Evolutionary conservation across 2,113 vertebrate genomes (phyloP).

Genomic region (Pseudolaguvia tuberculata): DNA sequence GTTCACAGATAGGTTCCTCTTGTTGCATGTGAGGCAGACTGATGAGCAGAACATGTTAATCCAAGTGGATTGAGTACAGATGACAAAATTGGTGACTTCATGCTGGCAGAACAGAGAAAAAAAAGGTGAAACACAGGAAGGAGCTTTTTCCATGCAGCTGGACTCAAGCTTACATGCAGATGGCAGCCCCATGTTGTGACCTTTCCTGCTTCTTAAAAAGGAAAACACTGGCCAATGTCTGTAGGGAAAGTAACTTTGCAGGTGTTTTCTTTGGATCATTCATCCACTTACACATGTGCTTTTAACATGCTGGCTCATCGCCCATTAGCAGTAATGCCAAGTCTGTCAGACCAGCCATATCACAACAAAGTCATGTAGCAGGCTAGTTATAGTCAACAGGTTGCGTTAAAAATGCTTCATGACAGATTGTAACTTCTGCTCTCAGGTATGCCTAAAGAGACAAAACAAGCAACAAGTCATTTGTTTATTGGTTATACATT

Average conservation of each 20-base stretch:
- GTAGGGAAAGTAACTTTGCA: slow-evolving; percentile 36
- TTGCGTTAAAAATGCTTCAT: slow-evolving; percentile 62
- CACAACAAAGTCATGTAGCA: slow-evolving; percentile 25
- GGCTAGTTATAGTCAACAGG: slow-evolving; percentile 38
- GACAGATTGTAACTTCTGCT: slow-evolving; percentile 49
- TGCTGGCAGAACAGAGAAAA: slow-evolving; percentile 21
- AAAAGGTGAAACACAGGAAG: slow-evolving; percentile 51
- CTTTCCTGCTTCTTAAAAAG: slow-evolving; percentile 46
- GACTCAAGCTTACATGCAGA: slow-evolving; percentile 50
- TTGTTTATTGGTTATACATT: slow-evolving; percentile 29
- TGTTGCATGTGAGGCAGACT: slow-evolving; percentile 40
- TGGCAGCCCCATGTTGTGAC: slow-evolving; percentile 23
- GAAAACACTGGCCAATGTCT: slow-evolving; percentile 32
- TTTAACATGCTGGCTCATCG: not conserved
- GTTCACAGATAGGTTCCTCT: slow-evolving; percentile 41
- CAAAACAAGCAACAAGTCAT: slow-evolving; percentile 58
- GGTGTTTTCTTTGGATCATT: slow-evolving; percentile 1
- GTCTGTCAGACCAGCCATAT: slow-evolving; percentile 23
- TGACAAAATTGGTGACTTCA: slow-evolving; percentile 51
- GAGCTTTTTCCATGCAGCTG: slow-evolving; percentile 46
- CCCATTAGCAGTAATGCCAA: not conserved
- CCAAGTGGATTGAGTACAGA: slow-evolving; percentile 34
- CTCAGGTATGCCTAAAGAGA: slow-evolving; percentile 46
- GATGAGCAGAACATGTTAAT: slow-evolving; percentile 11
- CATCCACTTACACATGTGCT: slow-evolving; percentile 1